Evolutionary conservation across 2,797 vertebrate genomes (phyloP), one percentile per base, ranked within the genome.

Genomic region (Leptoclinus maculatus): DNA sequence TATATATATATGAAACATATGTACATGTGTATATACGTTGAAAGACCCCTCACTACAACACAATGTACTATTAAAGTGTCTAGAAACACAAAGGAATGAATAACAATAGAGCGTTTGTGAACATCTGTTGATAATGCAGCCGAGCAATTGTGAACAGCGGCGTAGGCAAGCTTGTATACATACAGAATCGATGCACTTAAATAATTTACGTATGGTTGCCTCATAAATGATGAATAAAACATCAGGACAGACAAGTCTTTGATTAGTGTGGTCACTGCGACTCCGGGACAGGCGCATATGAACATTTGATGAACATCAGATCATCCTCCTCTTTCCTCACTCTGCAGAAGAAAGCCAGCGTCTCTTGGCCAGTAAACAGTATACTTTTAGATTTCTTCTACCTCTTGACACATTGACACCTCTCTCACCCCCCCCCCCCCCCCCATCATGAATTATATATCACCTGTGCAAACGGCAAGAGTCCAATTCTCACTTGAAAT

Each of bases 381-480:
- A 77, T 89, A 94, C 93, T 96, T 95, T 95, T 94, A 95, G 81
- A 85, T 93, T 94, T 94, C 92, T 94, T 92, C 94, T 90, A 92
- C 93, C 91, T 93, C 84, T 91, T 95, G 95, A 95, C 94, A 96
- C 92, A 87, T 95, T 96, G 95, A 95, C 95, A 96, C 94, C 88
- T 92, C 94, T 93, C 93, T 94, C 93, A 93, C 93, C 93, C 62
- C 38, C 59, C 60, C 36, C 29, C 29, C 45, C 45, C n/a, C 93
- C 92, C 88, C 89, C 82, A 74, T 85, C 91, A 96, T 96, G 95
- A 96, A 96, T 96, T 95, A 96, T 96, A 95, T 93, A 94, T 96
- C 92, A 91, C 92, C 93, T 86, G 90, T 71, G 82, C 89, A 82
- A 94, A 92, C 91, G 88, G 91, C 93, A 90, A 92, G 94, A 95